Conservation (phyloP, 2,797 vertebrate species). For the Knipowitschia caucasica region DNA sequence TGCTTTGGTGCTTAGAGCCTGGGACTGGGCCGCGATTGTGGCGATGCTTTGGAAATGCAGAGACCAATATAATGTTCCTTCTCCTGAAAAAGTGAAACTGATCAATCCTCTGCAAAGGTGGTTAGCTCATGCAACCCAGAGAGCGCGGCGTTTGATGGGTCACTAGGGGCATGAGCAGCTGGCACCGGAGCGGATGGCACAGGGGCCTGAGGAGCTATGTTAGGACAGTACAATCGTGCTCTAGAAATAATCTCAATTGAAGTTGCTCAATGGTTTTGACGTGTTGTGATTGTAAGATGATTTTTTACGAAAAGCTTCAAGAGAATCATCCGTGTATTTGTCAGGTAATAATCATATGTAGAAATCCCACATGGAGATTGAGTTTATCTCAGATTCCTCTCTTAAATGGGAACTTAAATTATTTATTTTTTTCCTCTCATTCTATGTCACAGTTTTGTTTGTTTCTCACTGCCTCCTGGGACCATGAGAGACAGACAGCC, state of each 20-base stretch:
- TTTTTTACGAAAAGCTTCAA: conserved; percentile 44
- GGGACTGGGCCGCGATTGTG: too few relatives aligned
- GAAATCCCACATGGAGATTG: conserved; percentile 60
- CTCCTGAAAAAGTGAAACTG: too few relatives aligned
- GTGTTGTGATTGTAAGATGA: conserved; percentile 47
- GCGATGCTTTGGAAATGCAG: too few relatives aligned
- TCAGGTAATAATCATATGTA: conserved; percentile 66
- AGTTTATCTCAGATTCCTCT: conserved; percentile 20
- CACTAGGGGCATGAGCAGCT: too few relatives aligned
- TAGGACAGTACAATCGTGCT: too few relatives aligned
- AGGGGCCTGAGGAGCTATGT: too few relatives aligned
- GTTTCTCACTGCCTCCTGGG: conserved; percentile 89
- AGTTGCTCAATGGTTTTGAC: conserved; percentile 19
- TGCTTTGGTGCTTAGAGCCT: too few relatives aligned
- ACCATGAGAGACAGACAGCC: conserved; percentile 89
- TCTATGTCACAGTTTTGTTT: conserved; percentile 82
- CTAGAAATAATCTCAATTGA: conserved; percentile 50
- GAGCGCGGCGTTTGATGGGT: too few relatives aligned
- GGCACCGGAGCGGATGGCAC: too few relatives aligned
- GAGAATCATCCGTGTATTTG: conserved; percentile 40
- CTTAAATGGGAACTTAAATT: conserved; percentile 85
- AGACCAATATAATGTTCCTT: too few relatives aligned
- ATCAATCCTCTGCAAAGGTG: too few relatives aligned
- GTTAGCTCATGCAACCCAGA: too few relatives aligned
- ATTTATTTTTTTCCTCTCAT: conserved; percentile 35